Evolutionary conservation across 2,113 vertebrate genomes (phyloP), one percentile per base, ranked within the genome.

Genomic region (Boulengeromyrus knoepffleri): DNA sequence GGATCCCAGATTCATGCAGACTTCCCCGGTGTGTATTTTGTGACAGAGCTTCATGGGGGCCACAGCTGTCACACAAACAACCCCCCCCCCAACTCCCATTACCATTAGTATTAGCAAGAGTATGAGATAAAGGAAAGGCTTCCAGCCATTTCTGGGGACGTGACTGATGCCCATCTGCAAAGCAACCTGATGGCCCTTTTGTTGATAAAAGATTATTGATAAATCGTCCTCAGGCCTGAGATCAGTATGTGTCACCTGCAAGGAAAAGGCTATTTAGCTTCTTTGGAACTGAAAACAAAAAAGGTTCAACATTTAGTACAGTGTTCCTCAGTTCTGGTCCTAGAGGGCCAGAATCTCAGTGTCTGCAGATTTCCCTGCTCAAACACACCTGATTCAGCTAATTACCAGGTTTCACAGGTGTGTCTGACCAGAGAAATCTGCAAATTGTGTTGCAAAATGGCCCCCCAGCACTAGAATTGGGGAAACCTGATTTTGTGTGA

Each of bases 1-100:
- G 93, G 91, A 94, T 95, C 96, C 94, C 95, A 96, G 96, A 96
- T 95, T 94, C 94, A 96, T 92, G 95, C 27, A 70, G 62, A 31
- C 62, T 70, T 94, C 91, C 92, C 9, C 56, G 93, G 95, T 93
- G 95, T 95, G 94, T 89, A 92, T 94, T 95, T 92, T 94, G 91
- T 93, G 94, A 93, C 91, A 92, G 92, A 93, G 91, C 92, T 95
- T 52, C 46, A 31, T 47, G 19, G 85, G 85, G 94, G 94, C 94
- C 95, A 94, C 91, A 50, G 53, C 90, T 90, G 95, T 94, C 92
- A 90, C 91, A 91, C 92, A 94, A 96, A 94, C 62, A 31, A 31
- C 62, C n/a, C 27, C 62, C n/a, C 27, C 21, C n/a, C 62, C 90
- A 92, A 93, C 93, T 31, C 19, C 85, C 91, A 86, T 84, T 66